These are phyloP conservation scores for Dromius quadrimaculatus DNA, from an alignment of 2,888 invertebrate species.

Conservation along the genomic window DNA sequence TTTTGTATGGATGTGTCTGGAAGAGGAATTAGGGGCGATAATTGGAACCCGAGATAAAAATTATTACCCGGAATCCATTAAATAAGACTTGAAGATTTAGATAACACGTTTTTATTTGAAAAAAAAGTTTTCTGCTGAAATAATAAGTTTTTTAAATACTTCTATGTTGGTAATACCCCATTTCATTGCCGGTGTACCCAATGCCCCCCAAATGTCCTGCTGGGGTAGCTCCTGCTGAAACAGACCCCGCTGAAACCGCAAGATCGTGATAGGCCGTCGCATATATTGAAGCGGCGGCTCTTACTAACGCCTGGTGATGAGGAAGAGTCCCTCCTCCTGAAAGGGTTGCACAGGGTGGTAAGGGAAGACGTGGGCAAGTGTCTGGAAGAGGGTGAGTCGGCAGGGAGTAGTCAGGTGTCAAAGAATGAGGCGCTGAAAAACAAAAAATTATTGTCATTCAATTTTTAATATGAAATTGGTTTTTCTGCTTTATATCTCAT, in stretches of 20 bases:
- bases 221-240: neutral
- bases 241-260: constrained; percentile 19
- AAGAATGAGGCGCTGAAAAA: constrained; percentile 23
- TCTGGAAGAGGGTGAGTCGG: neutral
- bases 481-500: too few relatives aligned
- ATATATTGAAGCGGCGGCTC: constrained; percentile 44
- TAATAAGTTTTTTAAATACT: constrained; percentile 36
- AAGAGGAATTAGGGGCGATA: too few relatives aligned
- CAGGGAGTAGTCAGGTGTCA: constrained; percentile 22
- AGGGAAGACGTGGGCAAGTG: neutral
- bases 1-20: constrained; percentile 3
- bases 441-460: too few relatives aligned
- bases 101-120: too few relatives aligned
- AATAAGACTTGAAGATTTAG: too few relatives aligned
- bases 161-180: constrained; percentile 32
- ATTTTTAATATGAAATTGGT: too few relatives aligned
- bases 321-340: constrained; percentile 29
- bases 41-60: too few relatives aligned
- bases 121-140: too few relatives aligned
- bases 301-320: constrained; percentile 41
- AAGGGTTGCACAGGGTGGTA: constrained; percentile 36
- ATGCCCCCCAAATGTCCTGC: neutral
- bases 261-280: constrained; percentile 48
- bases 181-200: constrained; percentile 10
- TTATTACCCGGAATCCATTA: too few relatives aligned